Conservation (phyloP, 2,113 vertebrate species). For the Aphyosemion australe region DNA sequence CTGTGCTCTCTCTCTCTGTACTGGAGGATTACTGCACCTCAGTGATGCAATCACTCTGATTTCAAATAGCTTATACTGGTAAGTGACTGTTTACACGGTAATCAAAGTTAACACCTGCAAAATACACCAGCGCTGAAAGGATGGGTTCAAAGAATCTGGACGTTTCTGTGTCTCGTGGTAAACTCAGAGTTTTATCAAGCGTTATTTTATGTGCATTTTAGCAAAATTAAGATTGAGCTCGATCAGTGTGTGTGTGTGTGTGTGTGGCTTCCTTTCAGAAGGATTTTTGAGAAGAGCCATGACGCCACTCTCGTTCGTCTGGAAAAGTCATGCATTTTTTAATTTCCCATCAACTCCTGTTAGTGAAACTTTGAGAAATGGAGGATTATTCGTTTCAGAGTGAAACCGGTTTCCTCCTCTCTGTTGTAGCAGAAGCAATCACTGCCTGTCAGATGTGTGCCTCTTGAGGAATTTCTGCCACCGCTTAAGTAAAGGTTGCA, state of each 20-base stretch:
- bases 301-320: conserved; percentile 10
- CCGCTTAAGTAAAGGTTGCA: conserved; percentile 9
- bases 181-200: too few species aligned
- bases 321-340: conserved; percentile 14
- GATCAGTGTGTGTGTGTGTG: background rate
- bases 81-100: conserved; percentile 1
- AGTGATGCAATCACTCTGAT: conserved; percentile 10
- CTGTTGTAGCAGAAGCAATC: background rate
- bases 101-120: background rate
- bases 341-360: background rate
- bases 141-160: background rate
- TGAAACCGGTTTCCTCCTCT: background rate
- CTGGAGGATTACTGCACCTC: background rate
- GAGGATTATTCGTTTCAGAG: conserved; percentile 3
- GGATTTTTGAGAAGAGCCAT: conserved; percentile 9
- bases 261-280: background rate
- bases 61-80: conserved; percentile 15
- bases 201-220: background rate
- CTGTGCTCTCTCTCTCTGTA: background rate
- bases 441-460: conserved; percentile 3
- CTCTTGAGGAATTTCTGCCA: background rate
- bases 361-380: background rate
- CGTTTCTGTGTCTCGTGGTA: too few species aligned
- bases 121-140: background rate
- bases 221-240: background rate